Evolutionary conservation across 1,140 invertebrate species (phyloP).

Genomic region (Drosophila rufa): DNA sequence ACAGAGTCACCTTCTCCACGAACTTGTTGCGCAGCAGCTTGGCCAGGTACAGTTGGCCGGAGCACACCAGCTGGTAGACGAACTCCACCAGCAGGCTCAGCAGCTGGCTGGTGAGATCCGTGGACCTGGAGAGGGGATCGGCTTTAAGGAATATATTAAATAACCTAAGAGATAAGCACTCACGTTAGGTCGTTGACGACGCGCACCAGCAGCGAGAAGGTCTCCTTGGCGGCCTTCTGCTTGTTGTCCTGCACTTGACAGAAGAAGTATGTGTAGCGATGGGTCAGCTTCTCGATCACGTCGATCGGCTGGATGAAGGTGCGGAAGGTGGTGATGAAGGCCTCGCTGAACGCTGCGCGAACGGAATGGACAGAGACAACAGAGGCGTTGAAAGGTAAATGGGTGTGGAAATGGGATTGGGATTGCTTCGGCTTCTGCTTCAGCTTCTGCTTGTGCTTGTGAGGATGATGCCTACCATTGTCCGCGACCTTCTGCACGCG

Average conservation of each 20-base stretch:
- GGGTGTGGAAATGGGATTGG: constrained; percentile 18
- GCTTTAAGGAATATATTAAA: background rate
- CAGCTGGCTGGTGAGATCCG: constrained; percentile 92
- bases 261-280: constrained; percentile 91
- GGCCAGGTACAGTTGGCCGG: constrained; percentile 94
- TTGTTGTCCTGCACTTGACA: constrained; percentile 90
- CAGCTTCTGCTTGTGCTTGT: constrained; percentile 17
- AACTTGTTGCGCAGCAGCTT: constrained; percentile 95
- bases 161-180: constrained; percentile 83
- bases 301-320: constrained; percentile 96
- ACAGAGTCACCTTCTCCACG: constrained; percentile 90
- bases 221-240: constrained; percentile 93
- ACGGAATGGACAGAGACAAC: constrained; percentile 55
- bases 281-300: constrained; percentile 94
- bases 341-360: constrained; percentile 92
- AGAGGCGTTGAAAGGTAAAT: constrained; percentile 48
- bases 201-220: constrained; percentile 95
- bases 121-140: constrained; percentile 87
- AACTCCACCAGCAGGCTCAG: constrained; percentile 94
- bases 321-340: constrained; percentile 98
- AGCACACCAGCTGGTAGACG: constrained; percentile 94
- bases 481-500: constrained; percentile 88
- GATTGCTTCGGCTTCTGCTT: constrained; percentile 5
- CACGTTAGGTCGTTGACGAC: constrained; percentile 97
- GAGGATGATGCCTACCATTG: constrained; percentile 74